Percentiles rank a stretch among this genome's conserved stretches.
Evolutionary conservation across 37 sponge, comb jelly and placozoan genomes (phyloP).

Genomic region (Agelas oroides): DNA sequence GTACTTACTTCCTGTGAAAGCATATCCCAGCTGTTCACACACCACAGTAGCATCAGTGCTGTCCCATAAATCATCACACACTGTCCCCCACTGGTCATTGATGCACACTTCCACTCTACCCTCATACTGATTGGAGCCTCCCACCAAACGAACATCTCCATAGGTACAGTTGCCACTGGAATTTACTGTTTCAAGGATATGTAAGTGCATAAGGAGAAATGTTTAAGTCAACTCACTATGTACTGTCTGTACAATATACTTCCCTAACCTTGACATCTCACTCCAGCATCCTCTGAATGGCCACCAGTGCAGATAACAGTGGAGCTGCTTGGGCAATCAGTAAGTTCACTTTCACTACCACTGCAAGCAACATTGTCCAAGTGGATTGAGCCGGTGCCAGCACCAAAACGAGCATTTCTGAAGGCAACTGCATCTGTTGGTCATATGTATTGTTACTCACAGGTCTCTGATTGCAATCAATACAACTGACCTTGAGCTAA

Average conservation of each 20-base stretch:
- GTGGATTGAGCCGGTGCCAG: background rate
- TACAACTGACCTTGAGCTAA: background rate
- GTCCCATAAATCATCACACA: background rate
- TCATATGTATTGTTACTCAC: too few species aligned
- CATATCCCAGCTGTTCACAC: background rate
- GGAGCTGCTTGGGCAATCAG: background rate
- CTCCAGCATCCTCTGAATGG: slow-evolving; percentile 29
- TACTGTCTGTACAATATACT: too few species aligned
- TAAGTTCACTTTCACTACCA: background rate
- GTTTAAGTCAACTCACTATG: too few species aligned
- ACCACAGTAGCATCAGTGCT: background rate
- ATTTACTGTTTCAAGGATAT: too few species aligned
- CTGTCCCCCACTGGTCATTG: background rate
- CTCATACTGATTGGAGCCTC: background rate
- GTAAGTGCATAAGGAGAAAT: too few species aligned
- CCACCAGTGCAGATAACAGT: background rate
- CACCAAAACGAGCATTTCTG: too few species aligned
- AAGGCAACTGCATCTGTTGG: too few species aligned
- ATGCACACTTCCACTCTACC: slow-evolving; percentile 1
- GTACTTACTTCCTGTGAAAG: background rate
- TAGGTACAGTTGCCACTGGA: background rate
- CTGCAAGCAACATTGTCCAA: background rate
- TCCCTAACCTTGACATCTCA: slow-evolving; percentile 4
- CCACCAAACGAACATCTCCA: background rate
- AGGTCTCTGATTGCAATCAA: too few species aligned